phyloP scores from a whole-genome alignment of 2,888 invertebrate species.

The Lasioglossum morio region DNA sequence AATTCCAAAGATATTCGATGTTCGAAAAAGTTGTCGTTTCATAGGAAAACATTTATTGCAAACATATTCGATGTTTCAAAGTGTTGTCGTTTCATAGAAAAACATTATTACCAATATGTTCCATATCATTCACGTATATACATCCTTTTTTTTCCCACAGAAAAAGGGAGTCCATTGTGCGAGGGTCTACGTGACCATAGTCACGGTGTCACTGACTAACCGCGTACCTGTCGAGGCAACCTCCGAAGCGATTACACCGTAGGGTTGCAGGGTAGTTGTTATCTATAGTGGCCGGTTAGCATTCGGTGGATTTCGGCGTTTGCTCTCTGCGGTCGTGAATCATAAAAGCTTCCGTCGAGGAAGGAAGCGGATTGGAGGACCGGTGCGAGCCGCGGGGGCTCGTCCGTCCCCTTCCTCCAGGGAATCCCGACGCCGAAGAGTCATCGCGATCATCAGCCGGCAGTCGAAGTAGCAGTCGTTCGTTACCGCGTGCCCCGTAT shows the following conservation, averaged over 20 bases:
- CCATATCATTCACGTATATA: too few species aligned
- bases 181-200: not conserved
- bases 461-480: conserved; percentile 31
- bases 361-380: conserved; percentile 63
- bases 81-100: too few species aligned
- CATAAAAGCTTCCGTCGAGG: conserved; percentile 55
- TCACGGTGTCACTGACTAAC: not conserved
- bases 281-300: not conserved
- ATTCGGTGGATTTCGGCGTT: not conserved
- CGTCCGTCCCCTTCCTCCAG: conserved; percentile 48
- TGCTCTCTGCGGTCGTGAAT: conserved; percentile 36
- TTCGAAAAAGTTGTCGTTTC: too few species aligned
- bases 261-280: not conserved
- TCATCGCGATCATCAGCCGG: conserved; percentile 33
- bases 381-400: conserved; percentile 56
- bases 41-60: too few species aligned
- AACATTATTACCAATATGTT: too few species aligned
- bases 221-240: conserved; percentile 20
- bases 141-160: too few species aligned
- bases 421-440: conserved; percentile 47
- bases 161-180: not conserved
- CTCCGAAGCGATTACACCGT: not conserved
- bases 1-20: too few species aligned
- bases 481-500: conserved; percentile 17
- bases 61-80: too few species aligned